Evolutionary conservation across 2,888 invertebrate species (phyloP).

Genomic region (Baccha elongata): DNA sequence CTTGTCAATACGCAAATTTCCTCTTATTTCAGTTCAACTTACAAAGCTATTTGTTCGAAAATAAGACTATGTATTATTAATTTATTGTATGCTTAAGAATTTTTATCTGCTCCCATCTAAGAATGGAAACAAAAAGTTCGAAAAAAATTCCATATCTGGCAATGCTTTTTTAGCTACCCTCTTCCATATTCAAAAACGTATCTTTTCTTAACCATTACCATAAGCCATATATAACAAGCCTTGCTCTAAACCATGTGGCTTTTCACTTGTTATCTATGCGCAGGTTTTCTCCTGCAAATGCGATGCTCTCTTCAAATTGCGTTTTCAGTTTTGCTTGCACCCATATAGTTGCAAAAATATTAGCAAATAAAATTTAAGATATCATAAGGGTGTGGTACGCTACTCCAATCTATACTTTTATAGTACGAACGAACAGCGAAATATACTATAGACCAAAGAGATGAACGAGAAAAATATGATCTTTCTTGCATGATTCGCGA

Average conservation of each 20-base stretch:
- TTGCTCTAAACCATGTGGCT: constrained; percentile 20
- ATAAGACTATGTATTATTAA: too few relatives aligned
- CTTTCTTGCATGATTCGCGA: constrained; percentile 32
- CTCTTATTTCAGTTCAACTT: too few relatives aligned
- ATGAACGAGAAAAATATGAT: background rate
- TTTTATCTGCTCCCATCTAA: too few relatives aligned
- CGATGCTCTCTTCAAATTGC: constrained; percentile 38
- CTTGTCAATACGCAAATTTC: too few relatives aligned
- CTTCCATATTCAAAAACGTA: background rate
- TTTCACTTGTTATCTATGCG: constrained; percentile 54
- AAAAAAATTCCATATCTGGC: too few relatives aligned
- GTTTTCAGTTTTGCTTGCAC: too few relatives aligned
- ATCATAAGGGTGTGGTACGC: constrained; percentile 50
- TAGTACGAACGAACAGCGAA: background rate
- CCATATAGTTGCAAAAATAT: constrained; percentile 13
- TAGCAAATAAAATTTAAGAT: constrained; percentile 35
- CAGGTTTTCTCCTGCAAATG: constrained; percentile 30
- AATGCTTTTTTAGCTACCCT: background rate
- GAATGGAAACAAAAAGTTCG: too few relatives aligned
- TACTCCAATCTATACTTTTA: background rate
- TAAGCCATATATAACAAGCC: constrained; percentile 4
- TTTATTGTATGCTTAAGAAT: too few relatives aligned
- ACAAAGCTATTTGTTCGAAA: too few relatives aligned
- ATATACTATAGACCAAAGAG: constrained; percentile 16
- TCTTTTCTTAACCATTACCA: constrained; percentile 9